A percentile compares a stretch with the other conserved stretches of the same genome.
phyloP scores from a whole-genome alignment of 2,888 invertebrate species.

The Agrotis puta region DNA sequence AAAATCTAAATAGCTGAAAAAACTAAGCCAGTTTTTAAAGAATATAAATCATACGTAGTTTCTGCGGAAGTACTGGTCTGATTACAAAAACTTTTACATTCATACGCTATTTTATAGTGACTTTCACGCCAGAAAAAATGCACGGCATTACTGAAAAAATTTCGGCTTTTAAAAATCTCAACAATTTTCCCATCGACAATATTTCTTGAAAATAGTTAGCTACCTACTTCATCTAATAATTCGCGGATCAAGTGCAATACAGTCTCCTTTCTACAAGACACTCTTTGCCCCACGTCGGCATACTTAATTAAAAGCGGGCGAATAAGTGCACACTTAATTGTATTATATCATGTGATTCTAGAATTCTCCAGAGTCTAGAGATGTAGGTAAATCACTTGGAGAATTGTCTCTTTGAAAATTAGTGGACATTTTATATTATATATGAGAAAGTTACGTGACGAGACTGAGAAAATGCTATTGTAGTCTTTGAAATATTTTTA shows the following conservation, averaged over 20 bases:
- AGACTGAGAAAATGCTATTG: conserved; percentile 42
- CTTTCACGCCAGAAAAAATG: background rate
- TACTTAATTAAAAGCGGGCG: conserved; percentile 77
- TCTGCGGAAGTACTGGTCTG: too few relatives aligned
- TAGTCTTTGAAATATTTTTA: conserved; percentile 62
- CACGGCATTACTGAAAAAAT: background rate
- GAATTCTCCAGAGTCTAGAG: conserved; percentile 53
- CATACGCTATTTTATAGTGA: too few relatives aligned
- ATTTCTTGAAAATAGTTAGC: background rate
- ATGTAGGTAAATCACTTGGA: conserved; percentile 70
- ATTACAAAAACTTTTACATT: too few relatives aligned
- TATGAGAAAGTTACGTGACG: conserved; percentile 59
- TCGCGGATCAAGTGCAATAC: background rate
- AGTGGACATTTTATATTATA: conserved; percentile 66
- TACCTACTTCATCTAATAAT: conserved; percentile 1
- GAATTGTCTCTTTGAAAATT: conserved; percentile 59
- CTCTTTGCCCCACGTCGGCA: conserved; percentile 70
- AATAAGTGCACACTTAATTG: conserved; percentile 79
- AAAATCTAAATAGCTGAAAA: too few relatives aligned
- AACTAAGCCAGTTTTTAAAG: too few relatives aligned
- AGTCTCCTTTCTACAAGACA: conserved; percentile 35
- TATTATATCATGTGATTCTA: conserved; percentile 78
- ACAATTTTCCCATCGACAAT: background rate
- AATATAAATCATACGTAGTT: too few relatives aligned
- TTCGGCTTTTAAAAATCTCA: background rate